Percentiles rank a stretch among this genome's conserved stretches.
These are phyloP conservation scores for Passer montanus DNA, from an alignment of 2,113 vertebrate genomes.

Conservation along the genomic window DNA sequence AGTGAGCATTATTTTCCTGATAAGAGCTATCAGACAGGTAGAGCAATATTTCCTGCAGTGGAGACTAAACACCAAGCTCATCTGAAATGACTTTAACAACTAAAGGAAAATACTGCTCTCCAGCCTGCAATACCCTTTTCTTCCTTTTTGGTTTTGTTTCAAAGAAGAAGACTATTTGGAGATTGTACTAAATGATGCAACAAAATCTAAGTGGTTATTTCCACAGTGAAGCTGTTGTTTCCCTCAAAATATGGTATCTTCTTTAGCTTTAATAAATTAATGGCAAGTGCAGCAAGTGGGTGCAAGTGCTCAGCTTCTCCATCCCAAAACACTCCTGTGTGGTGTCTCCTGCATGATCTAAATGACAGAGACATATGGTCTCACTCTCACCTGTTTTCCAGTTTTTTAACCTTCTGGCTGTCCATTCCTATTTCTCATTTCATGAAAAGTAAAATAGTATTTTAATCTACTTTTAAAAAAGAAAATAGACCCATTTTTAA, in stretches of 20 bases:
- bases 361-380: neutral
- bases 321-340: neutral
- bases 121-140: neutral
- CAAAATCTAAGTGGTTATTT: neutral
- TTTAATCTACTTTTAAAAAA: neutral
- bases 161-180: neutral
- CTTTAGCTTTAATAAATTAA: neutral
- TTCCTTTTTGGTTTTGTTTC: neutral
- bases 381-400: neutral
- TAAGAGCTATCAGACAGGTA: slow-evolving; percentile 39
- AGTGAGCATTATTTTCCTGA: neutral
- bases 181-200: neutral
- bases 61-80: slow-evolving; percentile 16
- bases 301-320: neutral
- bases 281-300: slow-evolving; percentile 2
- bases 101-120: neutral
- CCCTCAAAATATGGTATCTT: neutral
- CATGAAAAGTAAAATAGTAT: neutral
- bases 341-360: neutral
- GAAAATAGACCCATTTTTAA: neutral
- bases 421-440: neutral
- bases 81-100: slow-evolving; percentile 24
- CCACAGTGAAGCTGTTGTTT: neutral
- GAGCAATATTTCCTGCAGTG: neutral
- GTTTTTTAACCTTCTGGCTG: neutral